Evolutionary conservation across 2,888 invertebrate species (phyloP).

Genomic region (Nemurella pictetii): DNA sequence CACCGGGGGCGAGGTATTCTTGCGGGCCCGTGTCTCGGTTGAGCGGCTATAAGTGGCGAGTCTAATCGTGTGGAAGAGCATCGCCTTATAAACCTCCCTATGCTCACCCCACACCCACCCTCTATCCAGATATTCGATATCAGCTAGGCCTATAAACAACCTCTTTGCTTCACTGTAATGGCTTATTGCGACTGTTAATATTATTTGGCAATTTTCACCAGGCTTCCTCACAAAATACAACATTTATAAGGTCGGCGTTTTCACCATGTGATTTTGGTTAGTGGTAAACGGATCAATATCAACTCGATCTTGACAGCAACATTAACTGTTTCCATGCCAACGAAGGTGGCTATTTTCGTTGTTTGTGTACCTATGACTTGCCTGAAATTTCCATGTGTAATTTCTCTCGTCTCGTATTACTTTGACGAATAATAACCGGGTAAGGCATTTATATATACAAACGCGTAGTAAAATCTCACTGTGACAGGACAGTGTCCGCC

Average conservation of each 20-base stretch:
- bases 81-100: slow-evolving; percentile 23
- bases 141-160: background rate
- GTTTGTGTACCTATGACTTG: background rate
- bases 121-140: slow-evolving; percentile 13
- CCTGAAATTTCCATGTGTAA: background rate
- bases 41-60: slow-evolving; percentile 6
- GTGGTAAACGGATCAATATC: background rate
- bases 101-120: background rate
- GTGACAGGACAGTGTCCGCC: background rate
- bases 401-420: background rate
- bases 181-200: slow-evolving; percentile 27
- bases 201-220: slow-evolving; percentile 22
- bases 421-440: background rate
- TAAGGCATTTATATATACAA: background rate
- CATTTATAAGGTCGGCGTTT: background rate
- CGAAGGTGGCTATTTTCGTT: background rate
- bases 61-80: slow-evolving; percentile 16
- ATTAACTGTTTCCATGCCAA: background rate
- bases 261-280: background rate
- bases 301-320: background rate
- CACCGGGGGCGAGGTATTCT: background rate
- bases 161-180: slow-evolving; percentile 19
- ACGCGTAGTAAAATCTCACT: background rate
- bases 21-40: slow-evolving; percentile 1
- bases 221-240: background rate